Evolutionary conservation across 2,797 vertebrate genomes (phyloP), one percentile per base, ranked within the genome.

Genomic region (Scarus forsteni): DNA sequence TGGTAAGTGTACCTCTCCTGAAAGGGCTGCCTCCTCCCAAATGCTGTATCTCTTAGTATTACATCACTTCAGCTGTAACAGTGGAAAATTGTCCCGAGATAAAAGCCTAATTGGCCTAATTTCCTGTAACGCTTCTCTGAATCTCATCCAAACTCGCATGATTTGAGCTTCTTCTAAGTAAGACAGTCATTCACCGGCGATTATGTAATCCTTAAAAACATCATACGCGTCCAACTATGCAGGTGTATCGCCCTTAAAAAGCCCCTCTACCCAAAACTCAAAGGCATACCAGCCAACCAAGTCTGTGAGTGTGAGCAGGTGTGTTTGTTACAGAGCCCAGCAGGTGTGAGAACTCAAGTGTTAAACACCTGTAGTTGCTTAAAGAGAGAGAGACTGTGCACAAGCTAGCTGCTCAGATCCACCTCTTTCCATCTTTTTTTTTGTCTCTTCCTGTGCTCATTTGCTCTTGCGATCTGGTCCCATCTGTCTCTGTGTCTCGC

Each of bases 401-500:
- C 54, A 60, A 51, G 51, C 58, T 54, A 45, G 42, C 67, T 40
- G 54, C 52, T 70, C 55, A 16, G 42, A 35, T 83, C 54, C 61
- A 52, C 51, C 36, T 68, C 48, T 45, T 40, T 60, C 45, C 60
- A 27, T 58, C 49, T 81, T 48, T 66, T 48, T 66, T 49, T 73
- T 11, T 74, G 52, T 60, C 44, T 46, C 16, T 58, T 69, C 59
- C 74, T 19, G 13, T 36, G 8, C 72, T 85, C 60, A 82, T 83
- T 84, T 84, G 48, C 72, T 63, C 75, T 65, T 19, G 12, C 58
- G 68, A 75, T 70, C 79, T 73, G 9, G 45, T 55, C 72, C 80
- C 73, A 86, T 90, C 88, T 86, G 85, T 86, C 84, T 81, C 72
- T 7, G 71, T 73, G 65, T 60, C 67, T 67, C 49, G 16, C 65